A percentile compares a stretch with the other conserved stretches of the same genome.
Evolutionary conservation across 2,797 vertebrate species (phyloP).

Genomic region (Selene dorsalis): DNA sequence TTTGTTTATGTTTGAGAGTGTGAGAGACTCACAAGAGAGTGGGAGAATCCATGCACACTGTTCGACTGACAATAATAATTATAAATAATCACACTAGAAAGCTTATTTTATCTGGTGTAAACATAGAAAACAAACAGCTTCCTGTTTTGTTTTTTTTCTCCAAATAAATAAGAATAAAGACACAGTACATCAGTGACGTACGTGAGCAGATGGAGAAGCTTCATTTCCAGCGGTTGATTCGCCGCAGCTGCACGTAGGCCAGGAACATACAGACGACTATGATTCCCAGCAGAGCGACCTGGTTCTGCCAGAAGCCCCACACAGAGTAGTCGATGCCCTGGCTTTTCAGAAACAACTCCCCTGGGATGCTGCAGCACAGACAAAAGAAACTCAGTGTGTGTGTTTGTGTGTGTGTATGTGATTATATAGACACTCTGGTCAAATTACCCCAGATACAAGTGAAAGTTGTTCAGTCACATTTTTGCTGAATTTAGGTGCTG

Average conservation of each 20-base stretch:
- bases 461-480: too few species aligned
- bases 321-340: conserved; percentile 82
- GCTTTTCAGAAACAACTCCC: conserved; percentile 75
- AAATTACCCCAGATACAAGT: too few species aligned
- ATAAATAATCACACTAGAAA: conserved; percentile 8
- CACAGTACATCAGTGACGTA: not conserved
- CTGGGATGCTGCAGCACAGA: conserved; percentile 74
- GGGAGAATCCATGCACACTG: conserved; percentile 11
- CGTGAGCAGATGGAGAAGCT: not conserved
- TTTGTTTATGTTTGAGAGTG: conserved; percentile 32
- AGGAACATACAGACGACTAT: conserved; percentile 76
- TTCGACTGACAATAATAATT: not conserved
- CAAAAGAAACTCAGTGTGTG: conserved; percentile 18
- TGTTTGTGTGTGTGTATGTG: not conserved
- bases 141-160: not conserved
- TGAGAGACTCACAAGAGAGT: conserved; percentile 7
- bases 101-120: not conserved
- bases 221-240: conserved; percentile 88
- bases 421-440: too few species aligned
- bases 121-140: conserved; percentile 9
- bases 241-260: conserved; percentile 83
- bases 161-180: conserved; percentile 52
- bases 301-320: conserved; percentile 89
- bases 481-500: too few species aligned
- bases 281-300: conserved; percentile 85